Evolutionary conservation across 1,140 invertebrate species (phyloP).

Genomic region (Macrotrachela quadricornifera): DNA sequence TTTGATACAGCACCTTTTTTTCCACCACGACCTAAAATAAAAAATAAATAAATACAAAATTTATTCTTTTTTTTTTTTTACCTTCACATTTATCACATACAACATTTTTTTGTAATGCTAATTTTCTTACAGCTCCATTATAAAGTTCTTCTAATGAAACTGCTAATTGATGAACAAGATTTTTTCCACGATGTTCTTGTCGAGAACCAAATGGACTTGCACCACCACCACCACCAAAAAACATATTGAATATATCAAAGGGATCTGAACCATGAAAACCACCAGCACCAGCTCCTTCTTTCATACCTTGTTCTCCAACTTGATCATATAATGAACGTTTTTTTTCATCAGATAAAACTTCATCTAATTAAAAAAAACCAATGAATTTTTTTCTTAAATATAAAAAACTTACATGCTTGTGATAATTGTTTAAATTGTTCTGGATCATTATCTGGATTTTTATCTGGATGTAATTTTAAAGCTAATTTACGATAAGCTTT

Average conservation of each 20-base stretch:
- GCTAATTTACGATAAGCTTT: conserved; percentile 49
- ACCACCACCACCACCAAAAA: conserved; percentile 47
- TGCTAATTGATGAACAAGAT: conserved; percentile 74
- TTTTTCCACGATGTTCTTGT: conserved; percentile 58
- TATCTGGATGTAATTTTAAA: conserved; percentile 93
- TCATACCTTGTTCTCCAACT: conserved; percentile 89
- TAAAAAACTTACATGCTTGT: not conserved
- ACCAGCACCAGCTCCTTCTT: conserved; percentile 54
- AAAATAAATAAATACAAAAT: too few relatives aligned
- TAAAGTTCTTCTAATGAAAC: conserved; percentile 89
- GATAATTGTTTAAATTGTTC: conserved; percentile 9
- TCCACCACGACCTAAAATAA: conserved; percentile 41
- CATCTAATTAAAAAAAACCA: conserved; percentile 35
- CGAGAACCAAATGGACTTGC: conserved; percentile 15
- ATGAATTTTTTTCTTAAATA: conserved; percentile 31
- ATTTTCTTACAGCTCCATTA: conserved; percentile 74
- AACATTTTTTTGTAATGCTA: conserved; percentile 83
- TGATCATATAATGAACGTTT: conserved; percentile 85
- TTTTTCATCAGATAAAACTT: conserved; percentile 81
- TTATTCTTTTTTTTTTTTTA: conserved; percentile 14
- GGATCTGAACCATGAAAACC: conserved; percentile 48
- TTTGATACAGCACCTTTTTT: conserved; percentile 64
- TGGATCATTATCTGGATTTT: conserved; percentile 70
- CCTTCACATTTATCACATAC: conserved; percentile 93
- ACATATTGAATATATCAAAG: conserved; percentile 98